Evolutionary conservation across 1,140 invertebrate species (phyloP).

Genomic region (Nylanderia fulva): DNA sequence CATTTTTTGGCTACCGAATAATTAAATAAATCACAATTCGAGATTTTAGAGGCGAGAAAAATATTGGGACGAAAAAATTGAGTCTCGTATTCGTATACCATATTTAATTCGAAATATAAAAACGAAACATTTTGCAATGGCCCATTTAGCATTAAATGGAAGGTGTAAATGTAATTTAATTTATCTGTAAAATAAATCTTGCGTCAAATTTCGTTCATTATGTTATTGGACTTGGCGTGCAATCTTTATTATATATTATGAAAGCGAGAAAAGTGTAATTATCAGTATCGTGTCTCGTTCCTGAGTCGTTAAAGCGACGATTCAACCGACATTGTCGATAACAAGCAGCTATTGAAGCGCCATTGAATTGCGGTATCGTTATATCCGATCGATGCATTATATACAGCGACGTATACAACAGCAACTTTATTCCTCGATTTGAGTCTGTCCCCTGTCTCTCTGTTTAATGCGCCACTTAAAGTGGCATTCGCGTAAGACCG

Average conservation of each 20-base stretch:
- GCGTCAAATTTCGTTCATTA: not conserved
- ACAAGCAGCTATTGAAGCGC: not conserved
- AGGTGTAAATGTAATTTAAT: not conserved
- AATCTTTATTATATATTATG: not conserved
- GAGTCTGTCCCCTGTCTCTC: not conserved
- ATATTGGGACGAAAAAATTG: too few relatives aligned
- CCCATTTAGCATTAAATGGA: not conserved
- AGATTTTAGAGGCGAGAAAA: too few relatives aligned
- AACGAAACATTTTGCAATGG: not conserved
- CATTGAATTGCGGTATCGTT: conserved; percentile 43
- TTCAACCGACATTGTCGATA: not conserved
- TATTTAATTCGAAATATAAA: too few relatives aligned
- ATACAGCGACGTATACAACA: not conserved
- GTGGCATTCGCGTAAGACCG: conserved; percentile 22
- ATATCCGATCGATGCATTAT: conserved; percentile 43
- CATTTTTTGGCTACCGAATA: too few relatives aligned
- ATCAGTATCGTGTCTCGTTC: not conserved
- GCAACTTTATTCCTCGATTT: conserved; percentile 31
- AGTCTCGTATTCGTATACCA: too few relatives aligned
- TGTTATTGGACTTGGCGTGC: too few relatives aligned
- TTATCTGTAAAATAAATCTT: not conserved
- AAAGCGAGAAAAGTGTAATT: conserved; percentile 10
- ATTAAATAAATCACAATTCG: too few relatives aligned
- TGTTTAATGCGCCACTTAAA: conserved; percentile 42
- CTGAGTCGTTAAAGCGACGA: conserved; percentile 1